phyloP scores from a whole-genome alignment of 1,140 invertebrate genomes.

The Helicoverpa armigera region DNA sequence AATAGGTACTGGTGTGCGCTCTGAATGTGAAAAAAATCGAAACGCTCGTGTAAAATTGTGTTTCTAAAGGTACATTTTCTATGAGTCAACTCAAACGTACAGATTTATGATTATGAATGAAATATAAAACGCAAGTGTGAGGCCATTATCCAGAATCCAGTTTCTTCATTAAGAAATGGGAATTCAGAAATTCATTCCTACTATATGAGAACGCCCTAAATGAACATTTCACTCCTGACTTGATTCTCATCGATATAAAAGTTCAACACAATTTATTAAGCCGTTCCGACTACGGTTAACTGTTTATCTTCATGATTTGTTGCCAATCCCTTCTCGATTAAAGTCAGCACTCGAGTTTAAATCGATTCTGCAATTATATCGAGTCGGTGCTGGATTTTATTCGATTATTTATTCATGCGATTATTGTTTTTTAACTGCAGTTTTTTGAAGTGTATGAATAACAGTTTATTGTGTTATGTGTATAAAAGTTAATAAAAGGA shows the following conservation, averaged over 20 bases:
- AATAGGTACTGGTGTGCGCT: no score
- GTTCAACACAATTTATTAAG: conserved; percentile 38
- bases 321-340: conserved; percentile 34
- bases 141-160: no score
- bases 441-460: neutral
- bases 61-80: no score
- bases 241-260: conserved; percentile 26
- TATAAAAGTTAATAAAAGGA: neutral
- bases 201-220: neutral
- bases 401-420: neutral
- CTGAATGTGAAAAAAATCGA: no score
- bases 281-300: conserved; percentile 1
- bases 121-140: neutral
- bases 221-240: neutral
- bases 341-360: conserved; percentile 23
- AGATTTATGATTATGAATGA: neutral
- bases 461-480: neutral
- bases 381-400: neutral
- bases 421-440: conserved; percentile 4
- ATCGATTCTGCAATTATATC: conserved; percentile 13
- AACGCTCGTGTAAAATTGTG: neutral
- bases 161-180: no score
- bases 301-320: conserved; percentile 45
- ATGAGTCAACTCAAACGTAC: no score
- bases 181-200: no score